These are phyloP conservation scores for Rhagologus leucostigma DNA, from an alignment of 2,113 vertebrate genomes.

Conservation along the genomic window DNA sequence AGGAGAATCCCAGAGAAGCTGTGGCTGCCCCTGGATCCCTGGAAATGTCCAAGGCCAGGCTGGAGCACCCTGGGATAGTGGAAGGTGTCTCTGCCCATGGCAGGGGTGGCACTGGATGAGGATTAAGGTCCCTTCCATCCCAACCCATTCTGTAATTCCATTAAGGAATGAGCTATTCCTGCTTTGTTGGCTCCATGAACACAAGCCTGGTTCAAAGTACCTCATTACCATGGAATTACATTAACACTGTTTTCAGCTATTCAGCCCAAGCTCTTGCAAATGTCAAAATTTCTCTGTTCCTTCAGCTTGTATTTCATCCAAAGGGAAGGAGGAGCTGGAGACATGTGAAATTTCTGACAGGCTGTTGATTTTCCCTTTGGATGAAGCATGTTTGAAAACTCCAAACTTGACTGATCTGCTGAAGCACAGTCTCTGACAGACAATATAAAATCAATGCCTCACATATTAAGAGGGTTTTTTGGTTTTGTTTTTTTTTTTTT, in stretches of 20 bases:
- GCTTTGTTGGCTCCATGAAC: neutral
- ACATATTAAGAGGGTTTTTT: neutral
- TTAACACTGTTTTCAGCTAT: neutral
- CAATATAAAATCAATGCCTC: slow-evolving; percentile 46
- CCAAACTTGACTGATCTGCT: slow-evolving; percentile 57
- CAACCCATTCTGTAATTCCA: neutral
- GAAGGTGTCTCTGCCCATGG: neutral
- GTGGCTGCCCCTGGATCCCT: neutral
- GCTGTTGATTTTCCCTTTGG: slow-evolving; percentile 57
- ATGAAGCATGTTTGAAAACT: slow-evolving; percentile 68
- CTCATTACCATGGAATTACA: neutral
- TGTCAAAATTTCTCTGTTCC: slow-evolving; percentile 8
- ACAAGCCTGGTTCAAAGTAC: neutral
- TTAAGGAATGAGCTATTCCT: neutral
- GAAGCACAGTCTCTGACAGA: slow-evolving; percentile 50
- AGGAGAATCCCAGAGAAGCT: neutral
- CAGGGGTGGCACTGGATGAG: neutral
- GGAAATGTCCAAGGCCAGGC: neutral
- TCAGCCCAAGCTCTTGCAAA: neutral
- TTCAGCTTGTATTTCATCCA: neutral
- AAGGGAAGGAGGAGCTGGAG: slow-evolving; percentile 18
- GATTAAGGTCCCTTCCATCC: neutral
- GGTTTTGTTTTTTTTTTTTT: neutral
- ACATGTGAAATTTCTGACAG: slow-evolving; percentile 61
- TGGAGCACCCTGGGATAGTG: fast-evolving